A percentile compares a stretch with the other conserved stretches of the same genome.
These are phyloP conservation scores for Amazona vittata DNA, from an alignment of 2,113 vertebrate species.

Conservation along the genomic window DNA sequence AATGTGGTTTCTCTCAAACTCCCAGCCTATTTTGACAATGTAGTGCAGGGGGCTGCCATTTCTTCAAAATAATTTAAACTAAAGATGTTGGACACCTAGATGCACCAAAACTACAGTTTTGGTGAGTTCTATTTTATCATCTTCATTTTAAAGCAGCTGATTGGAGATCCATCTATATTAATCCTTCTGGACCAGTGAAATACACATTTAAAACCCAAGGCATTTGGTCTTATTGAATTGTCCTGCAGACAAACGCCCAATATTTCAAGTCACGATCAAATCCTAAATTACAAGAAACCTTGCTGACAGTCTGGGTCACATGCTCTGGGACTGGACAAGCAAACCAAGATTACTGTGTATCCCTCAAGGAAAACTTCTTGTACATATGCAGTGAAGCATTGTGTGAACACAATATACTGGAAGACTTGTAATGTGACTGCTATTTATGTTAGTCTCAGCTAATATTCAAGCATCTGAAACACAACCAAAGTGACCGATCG, in stretches of 20 bases:
- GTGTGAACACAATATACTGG: background rate
- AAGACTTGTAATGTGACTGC: background rate
- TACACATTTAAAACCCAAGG: background rate
- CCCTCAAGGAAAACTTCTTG: background rate
- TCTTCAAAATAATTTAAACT: background rate
- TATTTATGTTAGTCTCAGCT: background rate
- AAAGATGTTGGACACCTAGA: background rate
- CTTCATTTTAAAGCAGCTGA: background rate
- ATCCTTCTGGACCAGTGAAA: background rate
- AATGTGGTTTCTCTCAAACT: background rate
- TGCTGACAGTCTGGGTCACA: background rate
- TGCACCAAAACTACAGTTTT: background rate
- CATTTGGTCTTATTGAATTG: background rate
- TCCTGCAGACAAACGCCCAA: background rate
- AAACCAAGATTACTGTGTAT: background rate
- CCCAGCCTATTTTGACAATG: background rate
- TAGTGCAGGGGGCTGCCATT: background rate
- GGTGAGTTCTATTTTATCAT: background rate
- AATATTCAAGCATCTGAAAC: background rate
- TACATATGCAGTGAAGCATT: background rate
- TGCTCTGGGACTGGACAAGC: background rate
- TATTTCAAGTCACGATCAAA: background rate
- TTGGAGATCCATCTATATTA: background rate
- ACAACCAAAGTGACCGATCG: background rate
- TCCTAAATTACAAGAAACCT: background rate